Base-by-base conservation (phyloP, 2,113 vertebrate genomes). In the Takifugu bimaculatus region DNA sequence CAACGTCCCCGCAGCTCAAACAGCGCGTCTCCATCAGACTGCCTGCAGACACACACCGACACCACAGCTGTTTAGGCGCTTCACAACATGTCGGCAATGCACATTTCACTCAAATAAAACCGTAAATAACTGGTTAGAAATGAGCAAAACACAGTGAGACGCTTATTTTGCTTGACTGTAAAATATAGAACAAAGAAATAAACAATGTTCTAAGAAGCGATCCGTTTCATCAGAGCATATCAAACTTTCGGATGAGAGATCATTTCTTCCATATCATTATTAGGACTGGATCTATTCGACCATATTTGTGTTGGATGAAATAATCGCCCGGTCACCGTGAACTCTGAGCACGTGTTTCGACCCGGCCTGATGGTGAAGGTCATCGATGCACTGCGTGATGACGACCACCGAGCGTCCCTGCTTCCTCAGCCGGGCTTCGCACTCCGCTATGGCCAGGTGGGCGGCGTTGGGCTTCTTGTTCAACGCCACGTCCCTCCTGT, bases 341-440 rank as follows among this genome's bases (percentile, higher is more conserved):
- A 99, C 91, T 77, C 93, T 95, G 54, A 96, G 87, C 66, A 98
- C 88, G 52, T 93, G 88, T 77, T 92, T 96, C 55, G 95, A 95
- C 55, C 97, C 97, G 3, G 97, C 97, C 72, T 90, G 93, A 27
- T 79, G 89, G 84, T 98, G 97, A 26, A 99, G 90, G 43, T 98
- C 94, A 4, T 99, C 97, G 0, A 95, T 94, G 72, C 95, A 97
- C 89, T 99, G 96, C 0, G 95, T 98, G 70, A 99, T 96, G 68
- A 98, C 92, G 11, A 92, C 90, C 15, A 98, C 85, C 0, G 88
- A 87, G 42, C 95, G 91, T 0, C 95, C 95, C 72, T 98, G 94
- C 61, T 88, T 88, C 65, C 82, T 91, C 62, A 98, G 91, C 0
- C 93, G 89, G 14, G 85, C 84, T 73, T 99, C 95, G 0, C 96